Base-by-base conservation (phyloP, 2,888 invertebrate species). In the Orchesella flavescens region DNA sequence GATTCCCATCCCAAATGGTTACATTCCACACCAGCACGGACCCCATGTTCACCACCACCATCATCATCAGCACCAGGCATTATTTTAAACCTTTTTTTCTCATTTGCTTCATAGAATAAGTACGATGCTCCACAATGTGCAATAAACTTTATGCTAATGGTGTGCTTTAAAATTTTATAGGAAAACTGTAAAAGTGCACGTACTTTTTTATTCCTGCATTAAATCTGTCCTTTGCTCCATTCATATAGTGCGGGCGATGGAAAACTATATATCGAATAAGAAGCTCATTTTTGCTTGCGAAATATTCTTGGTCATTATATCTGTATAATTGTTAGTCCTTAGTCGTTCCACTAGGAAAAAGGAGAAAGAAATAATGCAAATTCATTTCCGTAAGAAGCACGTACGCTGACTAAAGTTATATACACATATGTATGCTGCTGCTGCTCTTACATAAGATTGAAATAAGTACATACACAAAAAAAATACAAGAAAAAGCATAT, bases 61-160 rank as follows among this genome's bases (percentile, higher is more conserved):
- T 83, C 86, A 85, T 81, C 87, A 88, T 86, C 88, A 86, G 80
- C 87, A 87, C 83, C 88, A 88, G 88, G 88, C 88, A 88, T 68
- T 86, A 76, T 57, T 24, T 21, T 34, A 34, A 34, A 34, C 23
- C 46, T 63, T 61, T n/a, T 75, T 23, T 69, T 71, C 59, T 34
- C 59, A 59, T 49, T 34, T 34, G 34, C 34, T 34, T 34, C 34
- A 34, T 34, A 34, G 34, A 34, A 34, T 34, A 34, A 34, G 34
- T 34, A 34, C 7, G 34, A 34, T 34, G 34, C 7, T 34, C 34
- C 34, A 34, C 34, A 34, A 34, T 34, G 34, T 34, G 34, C 34
- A 34, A 34, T 34, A 34, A 34, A 34, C 34, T 34, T 34, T 34
- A 34, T 34, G 34, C 34, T 4, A 34, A 34, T 34, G 34, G 34